Conservation (phyloP, 2,888 invertebrate species). For the Euclidia mi region DNA sequence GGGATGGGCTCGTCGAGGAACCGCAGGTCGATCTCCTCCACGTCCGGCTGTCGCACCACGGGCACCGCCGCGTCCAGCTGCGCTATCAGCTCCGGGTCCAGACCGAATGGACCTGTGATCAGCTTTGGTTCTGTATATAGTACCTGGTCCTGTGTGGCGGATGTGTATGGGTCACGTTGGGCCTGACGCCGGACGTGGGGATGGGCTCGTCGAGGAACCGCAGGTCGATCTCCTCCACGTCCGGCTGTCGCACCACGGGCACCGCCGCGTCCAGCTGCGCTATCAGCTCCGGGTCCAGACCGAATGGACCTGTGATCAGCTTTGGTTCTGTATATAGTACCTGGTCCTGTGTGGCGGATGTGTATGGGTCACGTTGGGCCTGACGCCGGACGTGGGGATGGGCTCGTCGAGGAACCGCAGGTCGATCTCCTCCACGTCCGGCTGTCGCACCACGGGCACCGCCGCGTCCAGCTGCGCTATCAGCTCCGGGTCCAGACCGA, state of each 20-base stretch:
- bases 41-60: constrained; percentile 67
- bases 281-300: constrained; percentile 93
- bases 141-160: constrained; percentile 65
- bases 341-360: constrained; percentile 62
- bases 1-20: constrained; percentile 87
- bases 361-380: constrained; percentile 67
- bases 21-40: constrained; percentile 84
- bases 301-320: constrained; percentile 93
- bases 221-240: constrained; percentile 82
- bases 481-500: constrained; percentile 93
- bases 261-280: constrained; percentile 91
- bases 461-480: constrained; percentile 92
- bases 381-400: constrained; percentile 72
- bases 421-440: constrained; percentile 80
- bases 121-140: constrained; percentile 64
- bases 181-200: constrained; percentile 71
- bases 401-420: constrained; percentile 87
- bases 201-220: constrained; percentile 87
- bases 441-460: constrained; percentile 70
- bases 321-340: constrained; percentile 59
- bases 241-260: constrained; percentile 70
- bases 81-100: constrained; percentile 93
- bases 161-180: constrained; percentile 64
- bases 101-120: constrained; percentile 93
- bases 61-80: constrained; percentile 91